These are phyloP conservation scores for Petromus typicus DNA, from an alignment of 2,113 vertebrate species.

Conservation along the genomic window DNA sequence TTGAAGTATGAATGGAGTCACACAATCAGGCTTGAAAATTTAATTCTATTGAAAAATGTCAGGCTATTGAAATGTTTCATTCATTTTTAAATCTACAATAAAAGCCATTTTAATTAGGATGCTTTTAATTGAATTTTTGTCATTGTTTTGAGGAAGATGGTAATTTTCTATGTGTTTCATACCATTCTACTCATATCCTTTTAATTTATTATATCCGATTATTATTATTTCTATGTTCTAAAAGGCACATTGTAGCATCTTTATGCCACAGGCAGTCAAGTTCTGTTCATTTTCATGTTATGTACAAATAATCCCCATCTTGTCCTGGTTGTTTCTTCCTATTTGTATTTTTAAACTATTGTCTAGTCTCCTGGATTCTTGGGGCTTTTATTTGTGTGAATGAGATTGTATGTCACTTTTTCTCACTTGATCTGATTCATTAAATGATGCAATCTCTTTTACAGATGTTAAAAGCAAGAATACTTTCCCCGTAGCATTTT, in stretches of 20 bases:
- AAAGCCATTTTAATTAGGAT: not conserved
- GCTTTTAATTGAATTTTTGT: not conserved
- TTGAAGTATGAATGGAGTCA: not conserved
- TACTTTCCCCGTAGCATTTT: not conserved
- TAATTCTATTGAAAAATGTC: not conserved
- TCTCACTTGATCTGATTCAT: not conserved
- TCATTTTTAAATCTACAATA: not conserved
- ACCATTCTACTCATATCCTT: not conserved
- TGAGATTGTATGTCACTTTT: not conserved
- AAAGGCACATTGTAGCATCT: accelerated
- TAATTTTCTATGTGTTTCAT: not conserved
- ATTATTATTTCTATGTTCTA: not conserved
- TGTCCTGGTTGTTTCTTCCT: no score
- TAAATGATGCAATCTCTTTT: not conserved
- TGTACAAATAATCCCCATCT: not conserved
- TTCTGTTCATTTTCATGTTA: not conserved
- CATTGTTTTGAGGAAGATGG: not conserved
- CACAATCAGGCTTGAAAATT: not conserved
- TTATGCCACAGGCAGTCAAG: not conserved
- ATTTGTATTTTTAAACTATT: not conserved
- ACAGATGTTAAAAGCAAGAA: not conserved
- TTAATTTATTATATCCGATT: not conserved
- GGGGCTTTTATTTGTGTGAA: not conserved
- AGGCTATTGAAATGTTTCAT: not conserved
- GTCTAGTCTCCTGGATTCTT: no score